These are phyloP conservation scores for Panzeria rudis DNA, from an alignment of 2,888 invertebrate genomes.

Conservation along the genomic window DNA sequence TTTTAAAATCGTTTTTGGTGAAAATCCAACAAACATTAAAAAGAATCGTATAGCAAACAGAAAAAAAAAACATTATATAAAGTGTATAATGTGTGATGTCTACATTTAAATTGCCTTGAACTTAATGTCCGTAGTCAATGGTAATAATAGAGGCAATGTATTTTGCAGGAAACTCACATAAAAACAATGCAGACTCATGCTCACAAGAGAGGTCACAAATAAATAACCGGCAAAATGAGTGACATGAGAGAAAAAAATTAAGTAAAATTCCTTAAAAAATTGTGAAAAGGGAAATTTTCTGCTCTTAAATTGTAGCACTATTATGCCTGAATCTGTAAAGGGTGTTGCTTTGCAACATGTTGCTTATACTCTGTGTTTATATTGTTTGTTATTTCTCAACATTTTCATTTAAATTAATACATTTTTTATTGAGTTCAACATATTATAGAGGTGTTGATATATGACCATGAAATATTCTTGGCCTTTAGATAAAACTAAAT, in stretches of 20 bases:
- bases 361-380: neutral
- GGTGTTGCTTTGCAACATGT: slow-evolving; percentile 71
- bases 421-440: slow-evolving; percentile 24
- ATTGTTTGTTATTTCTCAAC: slow-evolving; percentile 9
- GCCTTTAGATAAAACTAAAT: slow-evolving; percentile 18
- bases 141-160: slow-evolving; percentile 60
- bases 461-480: slow-evolving; percentile 6
- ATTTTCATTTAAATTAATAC: slow-evolving; percentile 45
- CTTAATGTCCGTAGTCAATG: slow-evolving; percentile 70
- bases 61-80: neutral
- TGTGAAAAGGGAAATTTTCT: slow-evolving; percentile 4
- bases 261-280: neutral
- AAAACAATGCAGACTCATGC: slow-evolving; percentile 39
- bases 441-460: slow-evolving; percentile 32
- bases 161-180: slow-evolving; percentile 45
- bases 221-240: slow-evolving; percentile 36
- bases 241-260: neutral
- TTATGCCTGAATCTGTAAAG: slow-evolving; percentile 67
- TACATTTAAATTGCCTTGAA: slow-evolving; percentile 69
- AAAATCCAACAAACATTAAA: neutral
- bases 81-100: slow-evolving; percentile 55
- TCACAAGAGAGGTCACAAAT: neutral
- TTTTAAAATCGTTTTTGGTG: neutral
- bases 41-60: neutral
- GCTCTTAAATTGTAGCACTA: slow-evolving; percentile 39